These are phyloP conservation scores for Cheilosia vulpina DNA, from an alignment of 2,888 invertebrate species.

Conservation along the genomic window DNA sequence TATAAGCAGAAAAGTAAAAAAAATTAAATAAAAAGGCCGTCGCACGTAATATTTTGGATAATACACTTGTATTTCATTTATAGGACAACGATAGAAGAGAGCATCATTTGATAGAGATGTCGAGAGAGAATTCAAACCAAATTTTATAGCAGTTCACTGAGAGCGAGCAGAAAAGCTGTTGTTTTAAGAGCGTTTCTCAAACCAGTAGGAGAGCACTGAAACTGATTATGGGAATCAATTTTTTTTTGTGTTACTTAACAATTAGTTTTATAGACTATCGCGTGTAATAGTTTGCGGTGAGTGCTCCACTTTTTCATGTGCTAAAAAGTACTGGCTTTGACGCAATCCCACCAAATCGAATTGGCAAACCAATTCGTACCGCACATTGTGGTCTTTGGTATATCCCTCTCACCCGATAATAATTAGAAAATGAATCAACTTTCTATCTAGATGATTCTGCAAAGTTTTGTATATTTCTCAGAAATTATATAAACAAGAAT, in stretches of 20 bases:
- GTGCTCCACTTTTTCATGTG: slow-evolving; percentile 41
- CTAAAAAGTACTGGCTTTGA: not conserved
- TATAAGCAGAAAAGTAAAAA: slow-evolving; percentile 66
- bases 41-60: slow-evolving; percentile 75
- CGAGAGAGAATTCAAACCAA: not conserved
- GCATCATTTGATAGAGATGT: not conserved
- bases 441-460: slow-evolving; percentile 70
- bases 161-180: slow-evolving; percentile 29
- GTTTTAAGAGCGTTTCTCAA: slow-evolving; percentile 46
- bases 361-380: not conserved
- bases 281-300: slow-evolving; percentile 62
- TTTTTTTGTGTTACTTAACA: slow-evolving; percentile 72
- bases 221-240: slow-evolving; percentile 44
- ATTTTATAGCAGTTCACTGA: not conserved
- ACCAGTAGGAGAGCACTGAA: slow-evolving; percentile 23
- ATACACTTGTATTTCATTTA: slow-evolving; percentile 69
- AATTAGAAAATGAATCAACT: slow-evolving; percentile 74
- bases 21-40: slow-evolving; percentile 68
- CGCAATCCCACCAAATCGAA: slow-evolving; percentile 18
- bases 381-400: not conserved
- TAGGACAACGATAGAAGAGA: slow-evolving; percentile 49
- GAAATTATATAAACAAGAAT: slow-evolving; percentile 73
- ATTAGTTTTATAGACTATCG: slow-evolving; percentile 66
- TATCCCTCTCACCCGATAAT: slow-evolving; percentile 57
- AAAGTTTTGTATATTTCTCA: slow-evolving; percentile 57